Evolutionary conservation across 1,140 invertebrate genomes (phyloP), one percentile per base, ranked within the genome.

Genomic region (Popillia japonica): DNA sequence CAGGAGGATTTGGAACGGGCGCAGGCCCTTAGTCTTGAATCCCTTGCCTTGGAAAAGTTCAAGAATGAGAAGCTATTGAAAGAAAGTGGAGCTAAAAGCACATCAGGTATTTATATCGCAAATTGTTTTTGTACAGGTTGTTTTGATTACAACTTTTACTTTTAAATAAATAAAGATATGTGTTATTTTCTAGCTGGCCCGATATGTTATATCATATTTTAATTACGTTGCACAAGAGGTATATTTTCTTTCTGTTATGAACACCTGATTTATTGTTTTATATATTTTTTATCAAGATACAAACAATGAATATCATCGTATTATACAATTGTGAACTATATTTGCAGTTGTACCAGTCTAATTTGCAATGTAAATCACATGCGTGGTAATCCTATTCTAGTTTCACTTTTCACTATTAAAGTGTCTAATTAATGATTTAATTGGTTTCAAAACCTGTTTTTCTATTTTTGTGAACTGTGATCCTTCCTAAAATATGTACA

Each of bases 1-100:
- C 90, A 95, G 88, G 93, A 94, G 81, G 95, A 96, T 86, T 87
- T 96, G 84, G 95, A 96, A 87, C 92, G 92, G 84, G 95, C 95
- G 6, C 94, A 94, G 86, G 94, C 94, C 75, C 87, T 96, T 23
- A 96, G 95, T 87, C 89, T 96, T 83, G 95, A 96, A 88, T 94
- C 92, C 84, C 88, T 95, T 78, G 94, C 94, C 7, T 87, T 95
- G 81, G 94, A 96, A 85, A 92, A 95, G 85, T 95, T 94, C 86
- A 90, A 91, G 83, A 89, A 92, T 64, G 90, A 92, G 84, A 92
- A 91, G 80, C 78, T 80, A 77, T 48, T 85, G 55, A 87, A 89
- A 79, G 87, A 74, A 17, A 44, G 72, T 74, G 72, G 40, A 74
- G 40, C 11, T 41, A 81, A 79, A 78, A 78, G 73, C 40, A 77